These are phyloP conservation scores for Camptogramma bilineatum DNA, from an alignment of 2,888 invertebrate genomes.

Conservation along the genomic window DNA sequence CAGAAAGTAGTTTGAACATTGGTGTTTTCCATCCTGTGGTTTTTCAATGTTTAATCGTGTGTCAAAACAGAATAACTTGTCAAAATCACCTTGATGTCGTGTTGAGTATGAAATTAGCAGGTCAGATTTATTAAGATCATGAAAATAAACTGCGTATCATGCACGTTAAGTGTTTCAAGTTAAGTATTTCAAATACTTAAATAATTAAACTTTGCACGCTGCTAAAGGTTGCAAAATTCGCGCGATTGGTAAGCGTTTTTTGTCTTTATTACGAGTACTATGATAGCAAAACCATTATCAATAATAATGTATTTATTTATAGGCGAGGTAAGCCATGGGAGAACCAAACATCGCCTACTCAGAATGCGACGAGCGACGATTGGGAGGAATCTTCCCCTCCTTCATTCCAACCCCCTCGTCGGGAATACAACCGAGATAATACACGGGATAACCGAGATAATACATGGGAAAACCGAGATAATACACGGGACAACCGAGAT, in stretches of 20 bases:
- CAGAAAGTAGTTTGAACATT: too few relatives aligned
- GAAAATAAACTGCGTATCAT: neutral
- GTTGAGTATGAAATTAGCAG: too few relatives aligned
- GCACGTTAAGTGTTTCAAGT: neutral
- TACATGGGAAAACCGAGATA: constrained; percentile 34
- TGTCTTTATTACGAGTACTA: neutral
- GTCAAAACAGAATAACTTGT: too few relatives aligned
- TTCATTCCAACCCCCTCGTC: constrained; percentile 41
- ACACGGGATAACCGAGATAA: constrained; percentile 21
- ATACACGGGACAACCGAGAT: constrained; percentile 33
- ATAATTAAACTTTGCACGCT: neutral
- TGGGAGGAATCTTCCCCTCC: constrained; percentile 58
- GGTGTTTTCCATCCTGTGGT: too few relatives aligned
- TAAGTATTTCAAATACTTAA: neutral
- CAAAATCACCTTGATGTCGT: too few relatives aligned
- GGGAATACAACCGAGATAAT: constrained; percentile 46
- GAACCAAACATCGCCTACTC: constrained; percentile 45
- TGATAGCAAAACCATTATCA: neutral
- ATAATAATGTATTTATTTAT: constrained; percentile 1
- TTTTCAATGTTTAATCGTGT: too few relatives aligned
- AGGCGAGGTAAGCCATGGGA: constrained; percentile 64
- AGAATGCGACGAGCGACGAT: constrained; percentile 47
- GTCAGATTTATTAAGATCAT: too few relatives aligned
- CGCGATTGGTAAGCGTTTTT: constrained; percentile 2
- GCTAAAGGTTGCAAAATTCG: neutral